Percentiles rank a stretch among this genome's conserved stretches.
Evolutionary conservation across 2,888 invertebrate genomes (phyloP).

Genomic region (Patella pellucida): DNA sequence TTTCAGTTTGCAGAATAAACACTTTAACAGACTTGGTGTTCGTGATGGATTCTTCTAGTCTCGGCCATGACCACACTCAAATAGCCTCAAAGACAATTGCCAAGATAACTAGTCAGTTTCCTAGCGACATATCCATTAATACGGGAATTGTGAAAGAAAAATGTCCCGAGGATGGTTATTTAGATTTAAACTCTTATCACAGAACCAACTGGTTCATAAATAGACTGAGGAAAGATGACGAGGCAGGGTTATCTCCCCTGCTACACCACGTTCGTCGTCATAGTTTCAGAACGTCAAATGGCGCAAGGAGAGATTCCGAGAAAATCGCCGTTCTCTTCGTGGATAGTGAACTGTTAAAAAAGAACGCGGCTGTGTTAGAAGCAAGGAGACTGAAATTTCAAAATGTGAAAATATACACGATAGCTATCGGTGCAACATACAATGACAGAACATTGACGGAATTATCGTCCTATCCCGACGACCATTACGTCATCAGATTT

Average conservation of each 20-base stretch:
- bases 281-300: constrained; percentile 7
- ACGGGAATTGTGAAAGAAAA: constrained; percentile 3
- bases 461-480: not conserved
- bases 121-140: not conserved
- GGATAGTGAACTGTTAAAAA: constrained; percentile 24
- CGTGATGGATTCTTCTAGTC: constrained; percentile 6
- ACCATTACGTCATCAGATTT: constrained; percentile 5
- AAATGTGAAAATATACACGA: constrained; percentile 16
- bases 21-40: not conserved
- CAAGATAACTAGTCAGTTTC: not conserved
- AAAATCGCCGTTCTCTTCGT: constrained; percentile 34
- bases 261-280: constrained; percentile 3
- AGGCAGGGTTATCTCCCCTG: not conserved
- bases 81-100: not conserved
- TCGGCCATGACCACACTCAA: not conserved
- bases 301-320: constrained; percentile 19
- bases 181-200: not conserved
- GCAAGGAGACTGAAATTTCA: constrained; percentile 25
- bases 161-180: not conserved
- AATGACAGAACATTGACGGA: not conserved
- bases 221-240: not conserved
- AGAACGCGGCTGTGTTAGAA: constrained; percentile 23
- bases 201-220: not conserved
- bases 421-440: not conserved
- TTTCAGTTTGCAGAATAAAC: constrained; percentile 1